Percentiles rank a stretch among this genome's conserved stretches.
Conservation (phyloP, 2,888 invertebrate genomes). For the Neoascia interrupta region DNA sequence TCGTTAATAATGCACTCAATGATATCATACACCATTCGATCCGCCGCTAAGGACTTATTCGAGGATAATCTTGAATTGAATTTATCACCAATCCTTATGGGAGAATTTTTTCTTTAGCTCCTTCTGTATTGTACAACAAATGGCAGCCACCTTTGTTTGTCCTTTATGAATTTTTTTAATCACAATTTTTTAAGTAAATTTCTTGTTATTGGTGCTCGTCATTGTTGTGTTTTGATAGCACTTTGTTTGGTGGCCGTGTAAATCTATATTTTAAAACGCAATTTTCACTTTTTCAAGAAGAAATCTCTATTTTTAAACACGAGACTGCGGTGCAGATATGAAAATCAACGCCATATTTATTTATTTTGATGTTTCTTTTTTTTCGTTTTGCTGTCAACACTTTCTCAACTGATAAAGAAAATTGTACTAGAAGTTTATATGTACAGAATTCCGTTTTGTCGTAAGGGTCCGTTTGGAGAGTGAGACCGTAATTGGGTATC, state of each 20-base stretch:
- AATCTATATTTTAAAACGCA: conserved; percentile 25
- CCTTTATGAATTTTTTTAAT: not conserved
- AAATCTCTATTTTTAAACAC: conserved; percentile 51
- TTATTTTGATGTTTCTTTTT: conserved; percentile 46
- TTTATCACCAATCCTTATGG: not conserved
- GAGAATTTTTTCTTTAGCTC: not conserved
- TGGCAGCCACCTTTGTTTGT: conserved; percentile 55
- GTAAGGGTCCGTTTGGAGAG: too few relatives aligned
- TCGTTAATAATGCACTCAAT: conserved; percentile 78
- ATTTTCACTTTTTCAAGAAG: not conserved
- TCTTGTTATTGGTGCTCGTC: conserved; percentile 1
- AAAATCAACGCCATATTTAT: conserved; percentile 60
- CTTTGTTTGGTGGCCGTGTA: conserved; percentile 14
- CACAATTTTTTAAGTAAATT: conserved; percentile 12
- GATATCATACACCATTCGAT: conserved; percentile 77
- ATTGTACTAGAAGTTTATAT: conserved; percentile 38
- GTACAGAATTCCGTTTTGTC: conserved; percentile 33
- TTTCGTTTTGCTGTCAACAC: conserved; percentile 43
- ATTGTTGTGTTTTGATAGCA: conserved; percentile 28
- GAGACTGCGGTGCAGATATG: conserved; percentile 50
- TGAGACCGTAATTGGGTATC: too few relatives aligned
- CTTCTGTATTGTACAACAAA: not conserved
- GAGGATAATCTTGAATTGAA: conserved; percentile 9
- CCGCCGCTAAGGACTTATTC: conserved; percentile 47
- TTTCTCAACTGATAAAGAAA: not conserved